phyloP scores from a whole-genome alignment of 2,888 invertebrate genomes.

The Andrena haemorrhoa region DNA sequence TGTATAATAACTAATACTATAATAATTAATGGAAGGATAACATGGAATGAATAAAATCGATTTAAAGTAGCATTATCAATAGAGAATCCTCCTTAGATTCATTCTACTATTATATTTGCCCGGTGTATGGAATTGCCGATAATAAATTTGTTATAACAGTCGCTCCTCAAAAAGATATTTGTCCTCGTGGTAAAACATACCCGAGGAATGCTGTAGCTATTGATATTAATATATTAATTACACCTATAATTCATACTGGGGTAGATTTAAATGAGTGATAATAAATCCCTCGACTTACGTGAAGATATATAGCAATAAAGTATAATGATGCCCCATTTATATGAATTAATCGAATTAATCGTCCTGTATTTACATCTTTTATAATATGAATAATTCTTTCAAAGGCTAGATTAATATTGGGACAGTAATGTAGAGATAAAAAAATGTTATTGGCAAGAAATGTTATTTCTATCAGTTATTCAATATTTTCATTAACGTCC shows the following conservation, averaged over 20 bases:
- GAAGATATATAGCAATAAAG: background rate
- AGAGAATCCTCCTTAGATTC: slow-evolving; percentile 3
- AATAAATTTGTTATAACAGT: slow-evolving; percentile 4
- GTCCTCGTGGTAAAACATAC: background rate
- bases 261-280: background rate
- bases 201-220: background rate
- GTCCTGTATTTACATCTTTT: too few species aligned
- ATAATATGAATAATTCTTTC: too few species aligned
- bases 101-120: background rate
- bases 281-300: background rate
- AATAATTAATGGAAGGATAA: too few species aligned
- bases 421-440: too few species aligned
- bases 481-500: background rate
- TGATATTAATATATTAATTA: background rate
- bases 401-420: too few species aligned
- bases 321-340: background rate
- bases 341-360: too few species aligned
- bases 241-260: background rate
- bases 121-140: background rate
- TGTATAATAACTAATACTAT: too few species aligned
- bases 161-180: slow-evolving; percentile 8
- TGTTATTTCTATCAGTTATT: background rate
- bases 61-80: too few species aligned
- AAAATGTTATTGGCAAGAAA: too few species aligned
- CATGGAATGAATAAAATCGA: too few species aligned